Conservation (phyloP, 2,888 invertebrate species). For the Augochlorella aurata region DNA sequence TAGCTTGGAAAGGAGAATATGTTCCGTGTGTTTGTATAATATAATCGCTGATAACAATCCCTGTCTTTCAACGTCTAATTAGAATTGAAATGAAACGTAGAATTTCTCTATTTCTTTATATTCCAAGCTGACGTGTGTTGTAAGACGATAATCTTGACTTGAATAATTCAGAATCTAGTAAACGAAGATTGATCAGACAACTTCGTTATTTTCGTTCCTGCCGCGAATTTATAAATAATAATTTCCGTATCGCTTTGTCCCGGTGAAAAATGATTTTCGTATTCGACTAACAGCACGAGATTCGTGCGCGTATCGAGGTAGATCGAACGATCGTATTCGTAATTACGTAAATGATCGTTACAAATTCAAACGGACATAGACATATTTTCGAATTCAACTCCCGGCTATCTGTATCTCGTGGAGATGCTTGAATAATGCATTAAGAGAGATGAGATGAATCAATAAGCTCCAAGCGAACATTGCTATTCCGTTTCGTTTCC, state of each 20-base stretch:
- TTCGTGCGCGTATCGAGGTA: background rate
- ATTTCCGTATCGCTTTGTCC: background rate
- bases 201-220: background rate
- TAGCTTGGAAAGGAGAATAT: too few species aligned
- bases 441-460: conserved; percentile 60
- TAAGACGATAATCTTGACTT: background rate
- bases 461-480: conserved; percentile 54
- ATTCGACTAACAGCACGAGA: background rate
- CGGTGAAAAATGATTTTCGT: background rate
- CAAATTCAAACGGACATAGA: conserved; percentile 22
- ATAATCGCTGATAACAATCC: too few species aligned
- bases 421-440: conserved; percentile 63
- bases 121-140: background rate
- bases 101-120: background rate
- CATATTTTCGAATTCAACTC: conserved; percentile 38
- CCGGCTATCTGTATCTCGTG: conserved; percentile 39
- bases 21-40: too few species aligned
- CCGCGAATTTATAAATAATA: background rate
- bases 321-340: background rate
- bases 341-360: conserved; percentile 42
- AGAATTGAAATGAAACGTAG: too few species aligned
- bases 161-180: too few species aligned
- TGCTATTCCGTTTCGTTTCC: conserved; percentile 39
- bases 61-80: too few species aligned
- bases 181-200: background rate